Conservation (phyloP, 2,797 vertebrate genomes). For the Argentina silus region DNA sequence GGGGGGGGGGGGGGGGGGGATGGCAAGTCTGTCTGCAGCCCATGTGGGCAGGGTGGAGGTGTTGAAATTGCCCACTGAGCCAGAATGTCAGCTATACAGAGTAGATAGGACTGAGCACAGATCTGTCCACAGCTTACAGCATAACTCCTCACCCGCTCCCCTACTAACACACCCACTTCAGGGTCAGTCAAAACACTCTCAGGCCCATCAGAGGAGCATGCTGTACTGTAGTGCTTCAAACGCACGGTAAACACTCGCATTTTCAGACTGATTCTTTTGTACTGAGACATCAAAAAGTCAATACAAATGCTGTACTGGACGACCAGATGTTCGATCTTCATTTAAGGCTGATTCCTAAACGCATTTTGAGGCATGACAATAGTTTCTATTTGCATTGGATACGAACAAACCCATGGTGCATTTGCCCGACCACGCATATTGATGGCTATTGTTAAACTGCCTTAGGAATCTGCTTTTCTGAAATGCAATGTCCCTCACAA, state of each 20-base stretch:
- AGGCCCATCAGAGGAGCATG: constrained; percentile 18
- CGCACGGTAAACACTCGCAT: background rate
- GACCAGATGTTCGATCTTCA: background rate
- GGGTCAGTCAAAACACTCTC: constrained; percentile 44
- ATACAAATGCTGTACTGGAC: too few relatives aligned
- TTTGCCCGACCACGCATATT: constrained; percentile 41
- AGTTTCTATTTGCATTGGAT: constrained; percentile 22
- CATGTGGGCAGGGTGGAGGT: constrained; percentile 64
- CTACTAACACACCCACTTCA: constrained; percentile 13
- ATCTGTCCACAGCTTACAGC: constrained; percentile 63
- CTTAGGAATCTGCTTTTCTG: constrained; percentile 58
- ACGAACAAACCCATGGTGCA: constrained; percentile 23
- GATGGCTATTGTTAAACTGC: constrained; percentile 52
- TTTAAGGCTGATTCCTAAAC: background rate
- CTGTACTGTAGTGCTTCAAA: background rate
- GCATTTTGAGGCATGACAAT: background rate
- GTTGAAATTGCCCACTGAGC: constrained; percentile 71
- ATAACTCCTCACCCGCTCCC: constrained; percentile 1
- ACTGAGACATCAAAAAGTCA: background rate
- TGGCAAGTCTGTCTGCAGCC: constrained; percentile 43
- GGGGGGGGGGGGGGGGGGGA: constrained; percentile 3
- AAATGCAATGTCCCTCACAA: constrained; percentile 71
- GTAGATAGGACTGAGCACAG: constrained; percentile 49
- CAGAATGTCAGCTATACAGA: constrained; percentile 67
- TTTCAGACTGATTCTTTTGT: background rate